Base-by-base conservation (phyloP, 2,888 invertebrate species). In the Drosophila crucigera region DNA sequence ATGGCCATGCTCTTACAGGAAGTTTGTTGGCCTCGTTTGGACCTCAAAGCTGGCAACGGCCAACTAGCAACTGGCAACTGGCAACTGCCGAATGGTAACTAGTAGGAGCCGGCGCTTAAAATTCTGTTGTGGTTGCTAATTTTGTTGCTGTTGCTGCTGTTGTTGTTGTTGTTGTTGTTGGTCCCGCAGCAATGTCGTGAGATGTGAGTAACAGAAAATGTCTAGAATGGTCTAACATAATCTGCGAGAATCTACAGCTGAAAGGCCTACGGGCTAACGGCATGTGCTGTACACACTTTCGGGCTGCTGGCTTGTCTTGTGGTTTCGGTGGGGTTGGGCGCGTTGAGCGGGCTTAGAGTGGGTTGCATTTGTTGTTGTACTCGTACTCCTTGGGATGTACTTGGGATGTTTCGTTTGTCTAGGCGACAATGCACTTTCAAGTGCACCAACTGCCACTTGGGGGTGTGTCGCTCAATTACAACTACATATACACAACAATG, bases 131-230 rank as follows among this genome's bases (percentile, higher is more conserved):
- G 39, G 63, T 30, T 31, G 75, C 47, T 25, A 25, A 25, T 39
- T 71, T 68, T 70, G 63, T 50, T 74, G 54, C 66, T 71, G 72
- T n/a, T 64, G 25, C 2, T 25, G 52, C 14, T 37, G 55, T 28
- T 30, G 73, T 64, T 67, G 73, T 69, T 67, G 73, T 54, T 73
- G 22, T 54, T 54, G 54, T 19, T 30, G 39, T n/a, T 56, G 73
- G 67, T 68, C 82, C 79, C 55, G 79, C 64, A 80, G 82, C 83
- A 58, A 69, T 63, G 72, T 82, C 84, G 84, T 84, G 84, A 82
- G 73, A 69, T 67, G 68, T 66, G 55, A 47, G 59, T 50, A 52
- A 30, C 62, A 72, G 81, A 66, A 66, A 53, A 65, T 67, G 77
- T 70, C 73, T 61, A 67, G 19, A 22, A 37, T 37, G 60, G 47